Evolutionary conservation across 1,140 invertebrate genomes (phyloP), one percentile per base, ranked within the genome.

Genomic region (Hyles vespertilio): DNA sequence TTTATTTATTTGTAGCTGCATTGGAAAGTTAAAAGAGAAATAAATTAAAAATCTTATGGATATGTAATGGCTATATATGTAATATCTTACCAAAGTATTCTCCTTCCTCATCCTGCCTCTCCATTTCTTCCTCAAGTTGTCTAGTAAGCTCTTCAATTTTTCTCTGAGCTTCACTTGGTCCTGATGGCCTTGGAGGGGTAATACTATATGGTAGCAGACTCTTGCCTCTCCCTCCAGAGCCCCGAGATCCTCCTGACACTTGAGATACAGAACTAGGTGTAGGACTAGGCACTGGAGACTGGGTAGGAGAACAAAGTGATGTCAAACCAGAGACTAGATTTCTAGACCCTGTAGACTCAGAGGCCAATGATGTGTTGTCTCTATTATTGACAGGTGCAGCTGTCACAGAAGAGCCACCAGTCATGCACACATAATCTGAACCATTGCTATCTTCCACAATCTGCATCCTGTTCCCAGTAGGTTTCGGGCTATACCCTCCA

Each of bases 81-180:
- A 45, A n/a, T 54, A 45, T 12, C 91, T 91, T 91, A 97, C 97
- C 98, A 91, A 98, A 98, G 87, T 98, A 98, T 91, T 98, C 97
- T 65, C 96, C 97, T 83, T 97, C 95, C 74, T 97, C 96, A 87
- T 97, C 95, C 68, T 96, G 94, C 72, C 96, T 95, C 79, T 98
- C 97, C 94, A 98, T 96, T 91, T 98, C 96, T 80, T 98, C 96
- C 86, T 98, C 97, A 60, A 98, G 91, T 78, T 97, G 95, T 50
- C 95, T 90, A 3, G 96, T 98, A 49, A 98, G 89, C 75, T 97
- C 96, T 84, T 98, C 96, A 72, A 98, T 95, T 89, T 97, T 97
- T 56, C 94, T 92, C 85, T 98, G 96, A 43, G 96, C 96, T 87
- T 97, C 96, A 51, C 95, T 96, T 9, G 95, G 95, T 2, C 95